These are phyloP conservation scores for Philaethria dido DNA, from an alignment of 2,888 invertebrate species.

Conservation along the genomic window DNA sequence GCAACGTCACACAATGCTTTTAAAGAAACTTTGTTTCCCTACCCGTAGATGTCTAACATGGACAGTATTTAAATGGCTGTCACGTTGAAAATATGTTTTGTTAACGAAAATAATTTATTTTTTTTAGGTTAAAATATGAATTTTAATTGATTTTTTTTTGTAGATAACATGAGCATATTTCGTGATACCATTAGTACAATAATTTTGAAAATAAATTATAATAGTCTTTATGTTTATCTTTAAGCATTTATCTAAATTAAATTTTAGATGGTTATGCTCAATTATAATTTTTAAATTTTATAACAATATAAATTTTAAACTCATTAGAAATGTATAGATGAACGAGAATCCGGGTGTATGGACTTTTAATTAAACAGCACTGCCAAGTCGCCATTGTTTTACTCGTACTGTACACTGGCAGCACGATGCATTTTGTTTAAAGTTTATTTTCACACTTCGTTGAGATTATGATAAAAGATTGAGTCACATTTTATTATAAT, in stretches of 20 bases:
- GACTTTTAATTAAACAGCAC: conserved; percentile 22
- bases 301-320: background rate
- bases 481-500: conserved; percentile 3
- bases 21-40: conserved; percentile 24
- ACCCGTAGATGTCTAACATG: conserved; percentile 12
- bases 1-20: conserved; percentile 28
- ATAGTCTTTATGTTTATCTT: background rate
- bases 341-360: conserved; percentile 16
- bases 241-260: background rate
- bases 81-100: background rate
- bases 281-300: background rate
- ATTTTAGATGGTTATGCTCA: background rate
- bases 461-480: conserved; percentile 19
- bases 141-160: background rate
- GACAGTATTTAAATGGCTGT: conserved; percentile 5
- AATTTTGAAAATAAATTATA: background rate
- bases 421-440: conserved; percentile 19
- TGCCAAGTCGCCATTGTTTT: conserved; percentile 20
- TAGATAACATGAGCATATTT: too few relatives aligned
- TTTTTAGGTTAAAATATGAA: background rate
- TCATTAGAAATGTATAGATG: conserved; percentile 8
- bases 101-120: background rate
- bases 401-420: conserved; percentile 9
- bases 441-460: conserved; percentile 13
- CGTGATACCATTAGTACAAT: too few relatives aligned